Evolutionary conservation across 30 jellyfish, hydroid and myxozoan species (phyloP).

Genomic region (Rhopilema esculentum): DNA sequence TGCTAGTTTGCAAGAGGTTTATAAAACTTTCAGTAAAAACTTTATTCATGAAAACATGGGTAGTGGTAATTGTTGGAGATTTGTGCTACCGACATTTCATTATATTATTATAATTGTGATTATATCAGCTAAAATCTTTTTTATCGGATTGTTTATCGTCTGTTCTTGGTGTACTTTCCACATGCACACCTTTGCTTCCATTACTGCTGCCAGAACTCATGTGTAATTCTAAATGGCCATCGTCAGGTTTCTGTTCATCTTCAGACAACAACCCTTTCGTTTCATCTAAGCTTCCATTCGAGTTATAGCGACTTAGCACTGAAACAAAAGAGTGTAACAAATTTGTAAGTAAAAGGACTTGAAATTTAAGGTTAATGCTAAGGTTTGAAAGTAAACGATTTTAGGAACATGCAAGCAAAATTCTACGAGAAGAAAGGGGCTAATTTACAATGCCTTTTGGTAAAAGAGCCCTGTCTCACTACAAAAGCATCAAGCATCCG

Average conservation of each 20-base stretch:
- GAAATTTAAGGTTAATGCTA: too few species aligned
- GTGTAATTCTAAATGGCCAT: conserved; percentile 59
- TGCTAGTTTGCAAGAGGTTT: not conserved
- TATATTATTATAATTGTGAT: too few species aligned
- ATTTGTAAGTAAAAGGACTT: too few species aligned
- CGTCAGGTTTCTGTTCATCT: conserved; percentile 30
- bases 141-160: not conserved
- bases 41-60: too few species aligned
- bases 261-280: conserved; percentile 51
- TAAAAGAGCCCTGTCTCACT: too few species aligned
- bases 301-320: conserved; percentile 61
- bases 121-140: not conserved
- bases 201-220: conserved; percentile 54
- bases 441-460: too few species aligned
- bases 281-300: conserved; percentile 60
- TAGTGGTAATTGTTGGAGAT: too few species aligned
- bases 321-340: not conserved
- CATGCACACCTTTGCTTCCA: not conserved
- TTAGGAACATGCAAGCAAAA: too few species aligned
- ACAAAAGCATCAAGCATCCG: too few species aligned
- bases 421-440: too few species aligned
- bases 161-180: not conserved
- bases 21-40: not conserved
- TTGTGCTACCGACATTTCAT: too few species aligned
- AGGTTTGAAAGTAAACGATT: too few species aligned